Evolutionary conservation across 2,888 invertebrate genomes (phyloP).

Genomic region (Hoplodrina ambigua): DNA sequence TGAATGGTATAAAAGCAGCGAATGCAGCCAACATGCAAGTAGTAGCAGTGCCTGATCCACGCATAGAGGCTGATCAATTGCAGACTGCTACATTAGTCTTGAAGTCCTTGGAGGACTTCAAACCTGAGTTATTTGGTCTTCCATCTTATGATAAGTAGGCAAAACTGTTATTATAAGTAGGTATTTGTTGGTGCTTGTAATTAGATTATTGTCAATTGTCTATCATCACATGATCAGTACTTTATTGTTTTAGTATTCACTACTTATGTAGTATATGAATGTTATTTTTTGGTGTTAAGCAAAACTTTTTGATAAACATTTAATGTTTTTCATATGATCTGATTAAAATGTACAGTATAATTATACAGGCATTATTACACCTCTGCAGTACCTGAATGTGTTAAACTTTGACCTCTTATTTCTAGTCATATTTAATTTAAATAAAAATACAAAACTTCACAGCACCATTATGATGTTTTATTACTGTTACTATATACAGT

Average conservation of each 20-base stretch:
- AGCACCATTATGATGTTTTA: slow-evolving; percentile 47
- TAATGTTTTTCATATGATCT: slow-evolving; percentile 47
- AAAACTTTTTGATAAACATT: slow-evolving; percentile 50
- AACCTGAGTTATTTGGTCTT: slow-evolving; percentile 95
- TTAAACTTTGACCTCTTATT: slow-evolving; percentile 47
- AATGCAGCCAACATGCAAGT: slow-evolving; percentile 95
- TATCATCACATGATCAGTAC: slow-evolving; percentile 35
- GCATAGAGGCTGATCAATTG: slow-evolving; percentile 74
- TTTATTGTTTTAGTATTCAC: slow-evolving; percentile 43
- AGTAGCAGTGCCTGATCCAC: slow-evolving; percentile 94
- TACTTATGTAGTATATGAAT: slow-evolving; percentile 32
- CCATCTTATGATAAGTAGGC: slow-evolving; percentile 85
- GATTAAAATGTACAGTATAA: slow-evolving; percentile 22
- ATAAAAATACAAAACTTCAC: slow-evolving; percentile 43
- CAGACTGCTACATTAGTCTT: slow-evolving; percentile 92
- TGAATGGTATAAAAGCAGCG: slow-evolving; percentile 96
- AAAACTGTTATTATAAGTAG: slow-evolving; percentile 27
- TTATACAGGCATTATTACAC: slow-evolving; percentile 29
- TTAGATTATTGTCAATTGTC: slow-evolving; percentile 50
- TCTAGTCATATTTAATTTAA: slow-evolving; percentile 55
- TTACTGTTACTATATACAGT: slow-evolving; percentile 29
- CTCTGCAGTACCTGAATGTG: slow-evolving; percentile 51
- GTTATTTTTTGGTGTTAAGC: slow-evolving; percentile 31
- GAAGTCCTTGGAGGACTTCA: slow-evolving; percentile 93
- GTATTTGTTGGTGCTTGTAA: slow-evolving; percentile 58